A percentile compares a stretch with the other conserved stretches of the same genome.
These are phyloP conservation scores for Phyllotreta striolata DNA, from an alignment of 2,888 invertebrate genomes.

Conservation along the genomic window DNA sequence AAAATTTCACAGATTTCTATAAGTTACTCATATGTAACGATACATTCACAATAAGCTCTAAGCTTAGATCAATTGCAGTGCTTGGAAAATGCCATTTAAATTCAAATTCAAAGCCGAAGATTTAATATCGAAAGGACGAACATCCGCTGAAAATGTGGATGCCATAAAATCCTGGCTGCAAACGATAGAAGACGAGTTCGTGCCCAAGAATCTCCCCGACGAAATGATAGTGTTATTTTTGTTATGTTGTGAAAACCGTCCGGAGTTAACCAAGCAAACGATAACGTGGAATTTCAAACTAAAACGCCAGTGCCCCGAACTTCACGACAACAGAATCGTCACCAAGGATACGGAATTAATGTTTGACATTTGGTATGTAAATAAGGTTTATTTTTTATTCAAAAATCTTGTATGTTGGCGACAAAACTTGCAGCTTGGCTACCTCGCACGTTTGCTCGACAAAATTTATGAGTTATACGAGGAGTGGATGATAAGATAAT, in stretches of 20 bases:
- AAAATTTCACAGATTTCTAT: no score
- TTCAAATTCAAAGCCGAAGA: slow-evolving; percentile 49
- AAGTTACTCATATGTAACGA: no score
- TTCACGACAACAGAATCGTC: slow-evolving; percentile 68
- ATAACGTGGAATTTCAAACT: slow-evolving; percentile 69
- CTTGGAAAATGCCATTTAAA: slow-evolving; percentile 27
- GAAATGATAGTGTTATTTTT: slow-evolving; percentile 72
- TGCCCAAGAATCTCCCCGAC: slow-evolving; percentile 57
- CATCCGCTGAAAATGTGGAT: slow-evolving; percentile 35
- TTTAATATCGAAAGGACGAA: slow-evolving; percentile 45
- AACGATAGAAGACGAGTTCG: slow-evolving; percentile 54
- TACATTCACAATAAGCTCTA: no score
- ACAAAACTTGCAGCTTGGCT: no score
- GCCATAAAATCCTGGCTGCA: slow-evolving; percentile 44
- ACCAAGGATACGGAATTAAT: slow-evolving; percentile 23
- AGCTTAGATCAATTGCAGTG: neutral
- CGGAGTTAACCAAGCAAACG: slow-evolving; percentile 68
- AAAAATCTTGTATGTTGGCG: no score
- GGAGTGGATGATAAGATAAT: no score
- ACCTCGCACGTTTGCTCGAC: no score
- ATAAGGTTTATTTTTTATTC: neutral
- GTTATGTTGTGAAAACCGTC: slow-evolving; percentile 70
- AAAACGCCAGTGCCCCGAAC: slow-evolving; percentile 68
- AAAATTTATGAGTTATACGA: no score
- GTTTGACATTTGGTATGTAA: slow-evolving; percentile 31